Percentiles rank a stretch among this genome's conserved stretches.
Conservation (phyloP, 1,140 invertebrate genomes). For the Habropoda laboriosa region DNA sequence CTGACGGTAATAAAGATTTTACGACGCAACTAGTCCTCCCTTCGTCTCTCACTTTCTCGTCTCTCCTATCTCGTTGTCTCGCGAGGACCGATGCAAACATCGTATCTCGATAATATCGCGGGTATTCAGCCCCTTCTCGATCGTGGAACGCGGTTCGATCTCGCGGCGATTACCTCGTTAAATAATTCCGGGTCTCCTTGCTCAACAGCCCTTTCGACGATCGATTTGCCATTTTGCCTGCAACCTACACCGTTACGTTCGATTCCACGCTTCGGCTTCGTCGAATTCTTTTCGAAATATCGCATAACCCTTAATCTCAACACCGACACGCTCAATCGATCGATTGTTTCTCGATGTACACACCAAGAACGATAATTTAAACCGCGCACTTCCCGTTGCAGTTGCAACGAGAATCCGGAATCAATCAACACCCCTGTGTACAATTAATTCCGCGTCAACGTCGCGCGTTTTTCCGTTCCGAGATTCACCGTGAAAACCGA, state of each 20-base stretch:
- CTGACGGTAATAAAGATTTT: conserved; percentile 39
- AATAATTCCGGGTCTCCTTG: conserved; percentile 67
- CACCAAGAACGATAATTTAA: not conserved
- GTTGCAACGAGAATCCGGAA: not conserved
- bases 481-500: conserved; percentile 1
- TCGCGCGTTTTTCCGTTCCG: not conserved
- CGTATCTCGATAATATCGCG: conserved; percentile 1
- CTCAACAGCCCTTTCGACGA: conserved; percentile 48
- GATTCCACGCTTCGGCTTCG: too few relatives aligned
- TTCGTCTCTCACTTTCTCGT: not conserved
- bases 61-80: not conserved
- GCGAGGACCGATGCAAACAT: conserved; percentile 33
- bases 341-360: too few relatives aligned
- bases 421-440: not conserved
- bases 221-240: conserved; percentile 56
- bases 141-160: not conserved
- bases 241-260: too few relatives aligned
- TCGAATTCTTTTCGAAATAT: not conserved
- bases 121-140: not conserved
- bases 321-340: not conserved
- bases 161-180: conserved; percentile 67
- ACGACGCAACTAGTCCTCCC: conserved; percentile 9
- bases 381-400: not conserved
- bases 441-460: conserved; percentile 26
- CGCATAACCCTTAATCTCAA: not conserved